Percentiles rank a stretch among this genome's conserved stretches.
phyloP scores from a whole-genome alignment of 2,888 invertebrate species.

The Opisthograptis luteolata region DNA sequence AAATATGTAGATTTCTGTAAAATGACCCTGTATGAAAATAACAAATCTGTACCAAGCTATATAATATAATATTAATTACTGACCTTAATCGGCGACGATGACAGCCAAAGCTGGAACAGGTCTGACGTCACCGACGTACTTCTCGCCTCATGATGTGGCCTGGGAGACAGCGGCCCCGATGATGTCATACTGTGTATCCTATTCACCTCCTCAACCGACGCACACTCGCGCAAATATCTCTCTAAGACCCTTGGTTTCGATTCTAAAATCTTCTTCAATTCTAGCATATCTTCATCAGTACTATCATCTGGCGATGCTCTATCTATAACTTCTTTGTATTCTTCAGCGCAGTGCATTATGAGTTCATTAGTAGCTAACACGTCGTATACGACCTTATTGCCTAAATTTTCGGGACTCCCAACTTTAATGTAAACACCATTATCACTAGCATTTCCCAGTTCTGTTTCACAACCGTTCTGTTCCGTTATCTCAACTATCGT shows the following conservation, averaged over 20 bases:
- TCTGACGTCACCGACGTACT: conserved; percentile 92
- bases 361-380: conserved; percentile 65
- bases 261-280: conserved; percentile 68
- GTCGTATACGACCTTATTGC: conserved; percentile 73
- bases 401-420: conserved; percentile 70
- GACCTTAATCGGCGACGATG: conserved; percentile 90
- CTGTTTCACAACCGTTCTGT: conserved; percentile 78
- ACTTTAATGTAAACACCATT: conserved; percentile 60
- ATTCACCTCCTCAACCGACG: conserved; percentile 86
- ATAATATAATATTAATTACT: too few species aligned
- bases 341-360: conserved; percentile 64
- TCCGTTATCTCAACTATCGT: conserved; percentile 76
- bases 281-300: conserved; percentile 71
- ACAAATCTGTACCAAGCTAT: too few species aligned
- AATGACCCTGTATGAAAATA: too few species aligned
- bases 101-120: conserved; percentile 93
- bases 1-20: too few species aligned
- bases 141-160: conserved; percentile 80
- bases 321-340: conserved; percentile 72
- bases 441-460: conserved; percentile 64
- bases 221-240: conserved; percentile 91
- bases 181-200: conserved; percentile 85
- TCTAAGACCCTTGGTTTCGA: conserved; percentile 88
- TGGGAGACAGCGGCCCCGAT: conserved; percentile 75
- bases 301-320: conserved; percentile 71